Percentiles rank a stretch among this genome's conserved stretches.
These are phyloP conservation scores for Entomyzon cyanotis DNA, from an alignment of 2,113 vertebrate genomes.

Conservation along the genomic window DNA sequence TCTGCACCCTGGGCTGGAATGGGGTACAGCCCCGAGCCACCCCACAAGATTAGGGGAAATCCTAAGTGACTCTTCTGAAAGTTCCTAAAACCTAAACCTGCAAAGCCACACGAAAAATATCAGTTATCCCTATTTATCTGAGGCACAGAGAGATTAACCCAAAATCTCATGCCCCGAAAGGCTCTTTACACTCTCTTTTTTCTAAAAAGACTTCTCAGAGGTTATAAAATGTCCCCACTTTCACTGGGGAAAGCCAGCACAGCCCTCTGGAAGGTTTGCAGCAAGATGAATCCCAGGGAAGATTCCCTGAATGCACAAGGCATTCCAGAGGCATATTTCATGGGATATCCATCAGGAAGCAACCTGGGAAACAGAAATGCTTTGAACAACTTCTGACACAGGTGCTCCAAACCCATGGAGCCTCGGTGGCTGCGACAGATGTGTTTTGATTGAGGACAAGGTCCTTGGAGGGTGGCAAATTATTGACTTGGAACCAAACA, in stretches of 20 bases:
- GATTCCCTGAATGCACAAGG: not conserved
- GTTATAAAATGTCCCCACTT: not conserved
- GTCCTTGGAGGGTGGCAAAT: constrained; percentile 36
- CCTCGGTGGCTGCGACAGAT: not conserved
- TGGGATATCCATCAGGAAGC: not conserved
- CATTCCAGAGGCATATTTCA: not conserved
- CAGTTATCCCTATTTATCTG: not conserved
- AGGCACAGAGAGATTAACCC: not conserved
- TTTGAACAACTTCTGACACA: not conserved
- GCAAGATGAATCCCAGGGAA: not conserved
- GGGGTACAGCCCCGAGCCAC: not conserved
- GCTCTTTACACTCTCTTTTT: not conserved
- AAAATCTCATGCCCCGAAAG: not conserved
- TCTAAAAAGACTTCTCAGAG: not conserved
- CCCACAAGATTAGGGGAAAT: accelerated
- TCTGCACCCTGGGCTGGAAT: not conserved
- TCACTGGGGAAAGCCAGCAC: not conserved
- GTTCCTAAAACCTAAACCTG: not conserved
- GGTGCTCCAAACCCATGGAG: not conserved
- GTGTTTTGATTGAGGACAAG: constrained; percentile 39
- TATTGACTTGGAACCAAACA: constrained; percentile 51
- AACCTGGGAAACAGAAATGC: not conserved
- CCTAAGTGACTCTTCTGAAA: not conserved
- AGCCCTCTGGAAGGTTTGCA: not conserved
- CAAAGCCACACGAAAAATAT: not conserved